Evolutionary conservation across 2,113 vertebrate genomes (phyloP), one percentile per base, ranked within the genome.

Genomic region (Salminus brasiliensis): DNA sequence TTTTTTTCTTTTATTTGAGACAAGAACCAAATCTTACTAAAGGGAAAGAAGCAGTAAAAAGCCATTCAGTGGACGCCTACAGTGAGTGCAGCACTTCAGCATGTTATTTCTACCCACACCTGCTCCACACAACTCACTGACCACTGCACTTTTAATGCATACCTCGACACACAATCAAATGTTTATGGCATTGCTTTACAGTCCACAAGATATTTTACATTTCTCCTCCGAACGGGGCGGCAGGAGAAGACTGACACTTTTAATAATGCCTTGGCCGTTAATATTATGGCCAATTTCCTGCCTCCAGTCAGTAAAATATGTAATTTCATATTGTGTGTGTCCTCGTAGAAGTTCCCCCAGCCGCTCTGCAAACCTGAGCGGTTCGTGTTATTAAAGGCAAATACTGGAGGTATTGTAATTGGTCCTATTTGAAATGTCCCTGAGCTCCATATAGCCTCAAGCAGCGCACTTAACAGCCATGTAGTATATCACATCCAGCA

Each of bases 361-460:
- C 83, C 75, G 78, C 72, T 82, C 81, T 85, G 85, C 85, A 81
- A 84, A 87, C 75, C 88, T 80, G 85, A 89, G 85, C 81, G 83
- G 32, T 27, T 78, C 41, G 0, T 57, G 85, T 83, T 84, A 87
- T 89, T 85, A 82, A 88, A 83, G 84, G 80, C 82, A 83, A 88
- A 88, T 81, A 84, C 75, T 73, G 77, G 81, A 85, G 74, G 81
- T 81, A 45, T 66, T 72, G 82, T 89, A 89, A 91, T 86, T 87
- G 88, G 83, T 80, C 77, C 74, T 62, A 83, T 87, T 86, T 81
- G 82, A 84, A 90, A 88, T 32, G 81, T 87, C 87, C 87, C 88
- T 18, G 59, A 85, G 84, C 87, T 86, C 79, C 77, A 71, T 32
- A 84, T 84, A 71, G 81, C 87, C 84, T 82, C 76, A 34, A 13